Evolutionary conservation across 2,797 vertebrate species (phyloP).

Genomic region (Emydoidea blandingii): DNA sequence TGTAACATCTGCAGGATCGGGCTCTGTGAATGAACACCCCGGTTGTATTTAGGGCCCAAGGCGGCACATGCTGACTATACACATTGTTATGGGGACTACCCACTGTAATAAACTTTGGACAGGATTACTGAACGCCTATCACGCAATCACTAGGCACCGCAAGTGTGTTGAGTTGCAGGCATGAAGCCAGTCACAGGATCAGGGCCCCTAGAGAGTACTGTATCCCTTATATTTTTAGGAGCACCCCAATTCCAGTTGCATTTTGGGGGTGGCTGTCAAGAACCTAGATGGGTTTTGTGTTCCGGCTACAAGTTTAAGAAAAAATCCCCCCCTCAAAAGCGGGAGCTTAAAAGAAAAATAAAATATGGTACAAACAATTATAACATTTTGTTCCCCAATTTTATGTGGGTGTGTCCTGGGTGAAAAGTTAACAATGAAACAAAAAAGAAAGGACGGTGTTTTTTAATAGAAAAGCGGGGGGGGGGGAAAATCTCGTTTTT

Average conservation of each 20-base stretch:
- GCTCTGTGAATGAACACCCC: neutral
- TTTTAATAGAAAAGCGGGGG: neutral
- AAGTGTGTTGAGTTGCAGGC: neutral
- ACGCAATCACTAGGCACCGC: neutral
- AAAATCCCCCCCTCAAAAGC: neutral
- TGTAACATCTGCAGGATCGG: neutral
- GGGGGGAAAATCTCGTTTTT: neutral
- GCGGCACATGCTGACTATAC: too few relatives aligned
- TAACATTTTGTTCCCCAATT: neutral
- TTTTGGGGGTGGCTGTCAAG: neutral
- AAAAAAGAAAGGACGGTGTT: neutral
- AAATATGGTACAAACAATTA: neutral
- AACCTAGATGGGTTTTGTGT: neutral
- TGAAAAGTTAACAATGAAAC: neutral
- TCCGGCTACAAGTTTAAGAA: neutral
- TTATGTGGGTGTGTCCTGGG: neutral
- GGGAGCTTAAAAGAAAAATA: neutral
- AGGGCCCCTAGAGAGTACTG: neutral
- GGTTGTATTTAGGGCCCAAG: neutral
- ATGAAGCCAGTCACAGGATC: neutral
- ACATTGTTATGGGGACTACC: neutral
- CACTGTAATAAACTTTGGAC: neutral
- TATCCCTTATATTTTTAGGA: neutral
- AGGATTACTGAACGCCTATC: neutral
- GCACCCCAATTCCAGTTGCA: neutral